These are phyloP conservation scores for Andinoacara biseriatus DNA, from an alignment of 2,113 vertebrate genomes.

Conservation along the genomic window DNA sequence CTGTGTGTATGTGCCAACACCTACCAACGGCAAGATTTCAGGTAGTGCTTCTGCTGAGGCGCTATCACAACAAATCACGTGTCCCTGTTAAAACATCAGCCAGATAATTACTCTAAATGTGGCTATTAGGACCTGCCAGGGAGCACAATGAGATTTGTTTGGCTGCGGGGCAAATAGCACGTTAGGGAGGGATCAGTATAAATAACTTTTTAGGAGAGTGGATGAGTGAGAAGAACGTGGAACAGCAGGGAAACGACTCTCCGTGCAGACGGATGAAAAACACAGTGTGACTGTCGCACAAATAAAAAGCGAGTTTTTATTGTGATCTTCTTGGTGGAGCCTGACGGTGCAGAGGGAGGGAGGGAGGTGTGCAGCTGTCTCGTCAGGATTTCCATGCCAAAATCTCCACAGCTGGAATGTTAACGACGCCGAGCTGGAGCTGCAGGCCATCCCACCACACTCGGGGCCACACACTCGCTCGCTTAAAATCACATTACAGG, in stretches of 20 bases:
- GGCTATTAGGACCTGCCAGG: slow-evolving; percentile 57
- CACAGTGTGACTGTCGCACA: slow-evolving; percentile 25
- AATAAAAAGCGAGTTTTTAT: not conserved
- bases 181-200: slow-evolving; percentile 57
- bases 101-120: slow-evolving; percentile 65
- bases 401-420: slow-evolving; percentile 78
- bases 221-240: slow-evolving; percentile 27
- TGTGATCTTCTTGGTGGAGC: slow-evolving; percentile 27
- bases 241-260: not conserved
- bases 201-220: slow-evolving; percentile 32
- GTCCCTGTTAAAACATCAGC: slow-evolving; percentile 29
- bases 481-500: slow-evolving; percentile 15
- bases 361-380: slow-evolving; percentile 66
- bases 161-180: slow-evolving; percentile 64
- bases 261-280: not conserved
- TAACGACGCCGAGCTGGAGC: slow-evolving; percentile 69
- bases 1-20: slow-evolving; percentile 53
- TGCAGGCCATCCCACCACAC: slow-evolving; percentile 53
- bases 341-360: slow-evolving; percentile 9
- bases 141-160: slow-evolving; percentile 49
- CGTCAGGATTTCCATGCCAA: slow-evolving; percentile 71
- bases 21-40: slow-evolving; percentile 34
- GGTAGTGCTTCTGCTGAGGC: slow-evolving; percentile 30
- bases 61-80: slow-evolving; percentile 58
- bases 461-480: slow-evolving; percentile 23